Conservation (phyloP, 2,113 vertebrate species). For the Oceanites oceanicus region DNA sequence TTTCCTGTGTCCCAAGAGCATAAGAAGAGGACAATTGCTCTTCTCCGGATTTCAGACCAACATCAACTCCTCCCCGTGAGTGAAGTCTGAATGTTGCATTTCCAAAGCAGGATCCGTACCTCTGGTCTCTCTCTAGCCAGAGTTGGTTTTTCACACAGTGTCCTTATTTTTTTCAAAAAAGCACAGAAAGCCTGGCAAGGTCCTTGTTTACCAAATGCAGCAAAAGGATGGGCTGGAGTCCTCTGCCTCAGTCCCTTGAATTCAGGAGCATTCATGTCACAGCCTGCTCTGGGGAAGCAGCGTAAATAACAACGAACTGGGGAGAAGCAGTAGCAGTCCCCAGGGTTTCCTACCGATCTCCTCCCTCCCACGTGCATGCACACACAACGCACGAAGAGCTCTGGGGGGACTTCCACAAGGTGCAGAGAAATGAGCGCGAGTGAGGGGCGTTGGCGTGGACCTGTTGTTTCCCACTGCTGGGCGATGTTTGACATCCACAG, state of each 20-base stretch:
- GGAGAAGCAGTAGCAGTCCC: background rate
- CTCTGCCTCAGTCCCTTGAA: background rate
- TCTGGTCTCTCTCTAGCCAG: background rate
- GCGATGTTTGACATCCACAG: rapidly evolving
- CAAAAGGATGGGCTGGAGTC: background rate
- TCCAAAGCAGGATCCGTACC: background rate
- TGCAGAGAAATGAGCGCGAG: background rate
- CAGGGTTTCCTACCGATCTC: background rate
- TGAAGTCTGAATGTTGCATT: background rate
- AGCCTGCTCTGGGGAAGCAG: background rate
- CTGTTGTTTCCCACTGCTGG: background rate
- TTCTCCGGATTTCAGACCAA: background rate
- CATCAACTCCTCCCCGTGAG: background rate
- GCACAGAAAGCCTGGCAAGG: background rate
- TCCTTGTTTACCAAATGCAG: background rate
- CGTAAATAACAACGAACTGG: background rate
- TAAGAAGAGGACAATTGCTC: background rate
- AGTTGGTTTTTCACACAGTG: background rate
- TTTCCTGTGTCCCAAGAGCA: background rate
- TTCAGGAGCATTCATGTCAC: background rate
- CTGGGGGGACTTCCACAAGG: background rate
- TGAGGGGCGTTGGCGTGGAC: background rate
- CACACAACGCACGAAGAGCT: background rate
- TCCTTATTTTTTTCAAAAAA: background rate
- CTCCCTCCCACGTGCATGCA: background rate